Evolutionary conservation across 1,140 invertebrate genomes (phyloP).

Genomic region (Drosophila sp.): DNA sequence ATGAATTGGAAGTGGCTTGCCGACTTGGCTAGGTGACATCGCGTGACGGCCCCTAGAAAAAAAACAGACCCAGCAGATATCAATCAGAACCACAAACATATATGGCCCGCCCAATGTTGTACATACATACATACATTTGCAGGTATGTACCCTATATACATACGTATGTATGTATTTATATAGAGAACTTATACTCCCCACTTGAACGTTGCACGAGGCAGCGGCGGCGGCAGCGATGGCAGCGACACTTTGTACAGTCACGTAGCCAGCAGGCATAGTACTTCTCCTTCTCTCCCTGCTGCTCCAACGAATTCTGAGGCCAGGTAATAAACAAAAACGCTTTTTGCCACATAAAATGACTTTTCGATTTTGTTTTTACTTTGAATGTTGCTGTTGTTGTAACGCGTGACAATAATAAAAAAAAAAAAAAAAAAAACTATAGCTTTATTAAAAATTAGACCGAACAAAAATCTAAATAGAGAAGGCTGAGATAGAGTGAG

Average conservation of each 20-base stretch:
- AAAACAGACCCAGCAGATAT: conserved; percentile 1
- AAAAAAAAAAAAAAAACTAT: conserved; percentile 40
- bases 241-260: conserved; percentile 70
- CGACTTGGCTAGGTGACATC: conserved; percentile 6
- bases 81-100: neutral
- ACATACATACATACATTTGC: neutral
- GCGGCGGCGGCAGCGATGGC: conserved; percentile 25
- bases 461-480: conserved; percentile 64
- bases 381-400: conserved; percentile 60
- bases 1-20: neutral
- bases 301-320: neutral
- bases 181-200: conserved; percentile 24
- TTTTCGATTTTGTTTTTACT: conserved; percentile 56
- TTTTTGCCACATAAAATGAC: conserved; percentile 69
- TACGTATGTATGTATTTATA: conserved; percentile 5
- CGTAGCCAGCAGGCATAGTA: conserved; percentile 49
- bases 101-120: neutral
- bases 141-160: neutral
- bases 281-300: neutral
- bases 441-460: conserved; percentile 74
- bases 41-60: conserved; percentile 1
- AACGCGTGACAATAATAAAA: conserved; percentile 76
- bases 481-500: conserved; percentile 10
- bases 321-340: conserved; percentile 63
- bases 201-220: conserved; percentile 63